Conservation (phyloP, 2,113 vertebrate genomes). For the Myiozetetes cayanensis region DNA sequence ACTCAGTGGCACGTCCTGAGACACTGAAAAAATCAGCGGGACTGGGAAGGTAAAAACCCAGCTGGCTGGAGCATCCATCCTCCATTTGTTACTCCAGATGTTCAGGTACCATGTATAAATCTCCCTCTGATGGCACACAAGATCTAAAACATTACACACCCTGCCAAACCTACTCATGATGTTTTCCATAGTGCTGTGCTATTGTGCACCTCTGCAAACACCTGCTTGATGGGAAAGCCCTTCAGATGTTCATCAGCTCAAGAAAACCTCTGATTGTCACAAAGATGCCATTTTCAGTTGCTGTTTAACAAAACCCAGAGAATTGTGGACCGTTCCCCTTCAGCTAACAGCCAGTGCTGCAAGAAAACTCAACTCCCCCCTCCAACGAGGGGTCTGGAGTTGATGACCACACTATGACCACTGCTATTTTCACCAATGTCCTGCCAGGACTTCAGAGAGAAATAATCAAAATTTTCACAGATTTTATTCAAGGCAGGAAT, state of each 20-base stretch:
- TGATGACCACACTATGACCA: accelerated
- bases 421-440: background rate
- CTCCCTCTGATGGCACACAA: background rate
- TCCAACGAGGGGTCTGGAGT: accelerated
- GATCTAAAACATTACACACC: background rate
- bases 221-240: background rate
- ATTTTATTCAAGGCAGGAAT: background rate
- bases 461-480: background rate
- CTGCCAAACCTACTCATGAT: background rate
- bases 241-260: background rate
- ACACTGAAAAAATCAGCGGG: background rate
- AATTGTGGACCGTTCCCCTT: accelerated
- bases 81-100: background rate
- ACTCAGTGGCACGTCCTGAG: background rate
- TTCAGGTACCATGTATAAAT: background rate
- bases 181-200: background rate
- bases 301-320: background rate
- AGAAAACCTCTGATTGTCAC: background rate
- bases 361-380: accelerated
- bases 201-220: background rate
- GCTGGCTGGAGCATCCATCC: background rate
- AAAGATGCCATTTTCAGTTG: background rate
- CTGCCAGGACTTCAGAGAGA: background rate
- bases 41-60: background rate
- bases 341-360: background rate